Evolutionary conservation across 1,140 invertebrate genomes (phyloP), one percentile per base, ranked within the genome.

Genomic region (Gryon sp.): DNA sequence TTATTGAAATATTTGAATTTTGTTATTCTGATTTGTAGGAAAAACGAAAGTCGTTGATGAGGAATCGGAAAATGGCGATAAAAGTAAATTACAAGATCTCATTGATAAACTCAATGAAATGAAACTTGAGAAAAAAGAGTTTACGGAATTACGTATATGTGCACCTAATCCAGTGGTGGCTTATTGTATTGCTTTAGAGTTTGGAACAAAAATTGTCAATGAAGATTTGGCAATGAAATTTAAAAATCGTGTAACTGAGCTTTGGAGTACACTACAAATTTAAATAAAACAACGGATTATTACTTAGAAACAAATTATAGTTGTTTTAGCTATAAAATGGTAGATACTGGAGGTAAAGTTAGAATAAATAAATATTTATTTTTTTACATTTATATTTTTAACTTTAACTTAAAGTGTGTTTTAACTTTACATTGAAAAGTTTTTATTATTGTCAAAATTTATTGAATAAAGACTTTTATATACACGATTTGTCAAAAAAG

Each of bases 161-260:
- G 60, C 78, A 1, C 87, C 87, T 18, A 81, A 81, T 74, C 86
- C 86, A 5, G 55, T 83, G 8, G 52, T 83, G 1, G 68, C 74
- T 66, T 86, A 84, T 34, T 62, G 69, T 0, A 77, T 65, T 18
- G 80, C 81, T 8, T 74, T 69, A 30, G 72, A 84, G 45, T 79
- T 88, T n/a, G 55, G 62, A 7, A 45, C n/a, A 24, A 80, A 82
- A 60, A 57, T 88, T 8, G 8, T 9, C 0, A 45, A 82, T 55
- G 72, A 80, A 59, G 50, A 40, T 14, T 15, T 55, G 11, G 65
- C 70, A 59, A 24, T 16, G 12, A 38, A 11, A 5, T 70, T 85
- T 20, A 50, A 34, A 4, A 45, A 66, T 7, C 38, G 7, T 11
- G 19, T 74, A 24, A 41, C 34, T 1, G 52, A 80, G 6, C 50